Conservation (phyloP, 2,113 vertebrate species). For the Cygnus buccinator region DNA sequence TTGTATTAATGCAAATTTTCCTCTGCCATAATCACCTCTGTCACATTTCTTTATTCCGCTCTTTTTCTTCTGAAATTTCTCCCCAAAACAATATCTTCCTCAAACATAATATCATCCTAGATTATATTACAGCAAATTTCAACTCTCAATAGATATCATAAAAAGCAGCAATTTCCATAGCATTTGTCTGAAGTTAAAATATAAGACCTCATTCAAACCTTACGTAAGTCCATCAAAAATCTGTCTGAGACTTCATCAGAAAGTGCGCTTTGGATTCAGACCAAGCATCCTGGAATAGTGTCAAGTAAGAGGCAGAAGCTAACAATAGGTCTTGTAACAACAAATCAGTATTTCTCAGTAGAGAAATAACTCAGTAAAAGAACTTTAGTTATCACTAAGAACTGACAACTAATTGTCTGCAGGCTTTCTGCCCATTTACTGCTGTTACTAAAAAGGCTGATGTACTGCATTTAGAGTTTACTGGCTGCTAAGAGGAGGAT, state of each 20-base stretch:
- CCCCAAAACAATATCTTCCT: not conserved
- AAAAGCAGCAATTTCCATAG: not conserved
- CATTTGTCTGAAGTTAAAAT: not conserved
- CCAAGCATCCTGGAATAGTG: not conserved
- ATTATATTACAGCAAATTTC: not conserved
- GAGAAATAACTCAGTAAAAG: not conserved
- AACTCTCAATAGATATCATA: not conserved
- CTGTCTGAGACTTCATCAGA: not conserved
- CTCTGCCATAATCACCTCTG: not conserved
- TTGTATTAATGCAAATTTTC: not conserved
- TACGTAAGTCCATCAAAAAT: not conserved
- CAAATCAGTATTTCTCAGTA: not conserved
- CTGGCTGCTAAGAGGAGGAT: not conserved
- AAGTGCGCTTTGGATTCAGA: not conserved
- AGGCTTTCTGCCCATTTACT: not conserved
- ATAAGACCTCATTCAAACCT: not conserved
- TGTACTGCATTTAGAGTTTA: not conserved
- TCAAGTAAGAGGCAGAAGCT: not conserved
- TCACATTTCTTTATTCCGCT: not conserved
- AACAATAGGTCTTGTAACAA: not conserved
- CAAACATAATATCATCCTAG: not conserved
- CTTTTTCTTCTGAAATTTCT: not conserved
- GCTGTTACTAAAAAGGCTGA: not conserved
- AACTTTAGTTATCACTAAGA: not conserved
- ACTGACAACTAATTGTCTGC: not conserved